Evolutionary conservation across 2,797 vertebrate species (phyloP).

Genomic region (Argentina silus): DNA sequence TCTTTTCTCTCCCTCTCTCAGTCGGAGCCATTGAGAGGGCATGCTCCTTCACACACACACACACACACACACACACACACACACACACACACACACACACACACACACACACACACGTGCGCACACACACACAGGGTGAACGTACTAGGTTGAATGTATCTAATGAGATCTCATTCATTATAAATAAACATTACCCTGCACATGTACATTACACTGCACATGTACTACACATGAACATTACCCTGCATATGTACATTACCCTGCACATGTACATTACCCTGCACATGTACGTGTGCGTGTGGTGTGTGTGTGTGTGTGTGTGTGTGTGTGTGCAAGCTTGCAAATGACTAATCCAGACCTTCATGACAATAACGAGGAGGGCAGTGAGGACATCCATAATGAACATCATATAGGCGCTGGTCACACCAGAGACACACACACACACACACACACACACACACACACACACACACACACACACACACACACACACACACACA

Average conservation of each 20-base stretch:
- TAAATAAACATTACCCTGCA: conserved; percentile 20
- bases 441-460: no score
- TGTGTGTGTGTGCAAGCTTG: not conserved
- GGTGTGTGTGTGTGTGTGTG: conserved; percentile 7
- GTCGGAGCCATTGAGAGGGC: conserved; percentile 22
- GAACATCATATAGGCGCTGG: conserved; percentile 19
- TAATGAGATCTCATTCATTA: conserved; percentile 39
- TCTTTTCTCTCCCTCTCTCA: conserved; percentile 4
- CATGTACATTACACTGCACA: not conserved
- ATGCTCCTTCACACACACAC: not conserved
- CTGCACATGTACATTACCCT: not conserved
- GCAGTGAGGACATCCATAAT: conserved; percentile 22
- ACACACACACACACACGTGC: conserved; percentile 1
- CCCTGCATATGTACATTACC: conserved; percentile 11
- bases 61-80: conserved; percentile 11
- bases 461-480: no score
- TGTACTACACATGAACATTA: conserved; percentile 18
- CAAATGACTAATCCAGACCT: not conserved
- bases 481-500: no score
- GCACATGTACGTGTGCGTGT: not conserved
- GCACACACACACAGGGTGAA: not conserved
- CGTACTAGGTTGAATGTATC: conserved; percentile 6
- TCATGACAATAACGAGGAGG: not conserved
- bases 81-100: conserved; percentile 8
- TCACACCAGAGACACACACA: not conserved